Base-by-base conservation (phyloP, 2,113 vertebrate species). In the Gymnorhina tibicen region DNA sequence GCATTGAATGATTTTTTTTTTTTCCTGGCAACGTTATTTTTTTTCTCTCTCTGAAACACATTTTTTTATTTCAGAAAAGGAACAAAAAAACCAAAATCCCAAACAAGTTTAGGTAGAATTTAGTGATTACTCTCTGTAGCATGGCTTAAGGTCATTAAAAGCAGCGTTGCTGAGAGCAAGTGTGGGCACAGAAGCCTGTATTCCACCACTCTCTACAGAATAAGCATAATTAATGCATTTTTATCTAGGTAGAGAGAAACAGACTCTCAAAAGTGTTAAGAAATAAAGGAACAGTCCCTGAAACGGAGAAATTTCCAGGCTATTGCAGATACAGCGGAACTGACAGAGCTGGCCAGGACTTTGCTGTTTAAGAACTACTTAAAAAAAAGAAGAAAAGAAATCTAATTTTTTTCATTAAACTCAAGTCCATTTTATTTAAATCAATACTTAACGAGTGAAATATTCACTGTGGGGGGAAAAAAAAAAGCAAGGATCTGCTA, bases 201-300 rank as follows among this genome's bases (percentile, higher is more conserved):
- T 79, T 75, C 20, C 26, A 35, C 37, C 52, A 44, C 18, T 60
- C 60, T 55, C 46, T 67, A 49, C 26, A 72, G 39, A 81, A 46
- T 56, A 72, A 55, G 16, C 11, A 17, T 55, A 53, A 56, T n/a
- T 55, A 78, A 64, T 13, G 22, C 37, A 16, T 75, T 69, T 26
- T 62, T 85, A 68, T 88, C 89, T 66, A 58, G 46, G 37, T 23
- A 73, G 70, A 72, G 32, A 85, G 42, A 87, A 91, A 72, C 7
- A 63, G 59, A 63, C 41, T 91, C 75, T 70, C n/a, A n/a, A 33
- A 87, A 30, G 28, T 41, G 20, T 91, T 85, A 58, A 64, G 60
- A 87, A 95, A 93, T 73, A 94, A 89, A 87, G 30, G 46, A 93
- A 87, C 21, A 91, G 60, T 62, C 32, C 10, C 44, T 33, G 26